phyloP scores from a whole-genome alignment of 92 coral and sea anemone species.

The Palythoa grandiflora region DNA sequence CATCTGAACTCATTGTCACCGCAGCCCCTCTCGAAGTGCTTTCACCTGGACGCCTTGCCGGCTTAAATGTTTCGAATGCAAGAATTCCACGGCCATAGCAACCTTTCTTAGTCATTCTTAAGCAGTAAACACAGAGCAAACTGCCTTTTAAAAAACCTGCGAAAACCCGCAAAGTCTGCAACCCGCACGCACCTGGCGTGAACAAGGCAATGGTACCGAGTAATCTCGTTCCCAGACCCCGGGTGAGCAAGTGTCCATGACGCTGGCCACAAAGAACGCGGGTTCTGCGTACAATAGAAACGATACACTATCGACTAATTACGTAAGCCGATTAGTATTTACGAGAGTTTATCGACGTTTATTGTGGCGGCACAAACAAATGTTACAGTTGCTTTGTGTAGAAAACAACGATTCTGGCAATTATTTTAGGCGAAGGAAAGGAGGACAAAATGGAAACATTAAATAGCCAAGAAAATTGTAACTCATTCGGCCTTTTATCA shows the following conservation, averaged over 20 bases:
- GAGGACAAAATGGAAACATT: conserved; percentile 27
- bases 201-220: background rate
- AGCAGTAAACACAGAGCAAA: background rate
- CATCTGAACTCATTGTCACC: background rate
- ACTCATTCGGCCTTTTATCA: background rate
- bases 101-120: conserved; percentile 32
- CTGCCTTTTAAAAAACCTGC: background rate
- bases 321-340: background rate
- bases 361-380: conserved; percentile 34
- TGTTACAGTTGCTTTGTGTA: background rate
- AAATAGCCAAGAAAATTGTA: background rate
- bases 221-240: too few species aligned
- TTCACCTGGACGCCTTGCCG: conserved; percentile 46
- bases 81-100: conserved; percentile 45
- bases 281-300: too few species aligned
- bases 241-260: too few species aligned
- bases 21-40: background rate
- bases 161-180: background rate
- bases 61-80: conserved; percentile 42
- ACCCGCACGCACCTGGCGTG: background rate
- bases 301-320: conserved; percentile 18
- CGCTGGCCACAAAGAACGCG: too few species aligned
- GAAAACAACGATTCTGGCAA: too few species aligned
- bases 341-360: conserved; percentile 23
- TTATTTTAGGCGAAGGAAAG: background rate